Base-by-base conservation (phyloP, 2,888 invertebrate genomes). In the Agrochola macilenta region DNA sequence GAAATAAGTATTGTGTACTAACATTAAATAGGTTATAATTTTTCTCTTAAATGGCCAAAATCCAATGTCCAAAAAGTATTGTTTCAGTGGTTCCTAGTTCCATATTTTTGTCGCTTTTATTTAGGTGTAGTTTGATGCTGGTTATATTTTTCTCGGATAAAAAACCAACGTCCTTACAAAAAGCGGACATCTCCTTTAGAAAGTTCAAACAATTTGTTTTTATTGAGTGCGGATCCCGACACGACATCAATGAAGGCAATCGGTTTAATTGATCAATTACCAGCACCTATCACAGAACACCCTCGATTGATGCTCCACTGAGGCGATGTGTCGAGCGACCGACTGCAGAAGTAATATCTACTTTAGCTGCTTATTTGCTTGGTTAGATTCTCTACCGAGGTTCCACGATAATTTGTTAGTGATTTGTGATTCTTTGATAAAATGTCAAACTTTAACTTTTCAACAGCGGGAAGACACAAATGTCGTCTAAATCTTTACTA, bases 231-330 rank as follows among this genome's bases (percentile, higher is more conserved):
- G 9, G 39, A 86, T 84, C 81, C 26, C 86, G 52, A 72, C 77
- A 79, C 30, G 83, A 76, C 73, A 79, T 81, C 90, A 88, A 86
- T 90, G 70, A 84, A 77, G 74, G 76, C 80, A 87, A 85, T 85
- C 84, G 58, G 39, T 73, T 75, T 86, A 90, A 90, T 91, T 90
- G 89, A 77, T 69, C 77, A 81, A 84, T 86, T 84, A 69, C 60
- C 39, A 78, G 78, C 49, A 26, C 46, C 39, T 30, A 30, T 30
- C n/a, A 20, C 35, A 39, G 54, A 17, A n/a, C 74, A 43, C 57
- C 46, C 69, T 43, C 30, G 11, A 23, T 8, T 39, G 73, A n/a
- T 14, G 30, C 14, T 39, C 23, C 14, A 12, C 65, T n/a, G n/a
- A 43, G 12, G 52, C 14, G 2, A 12, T 11, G 61, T n/a, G 35